Percentiles rank a stretch among this genome's conserved stretches.
Conservation (phyloP, 1,140 invertebrate species). For the Akabosia matsudoensis region DNA sequence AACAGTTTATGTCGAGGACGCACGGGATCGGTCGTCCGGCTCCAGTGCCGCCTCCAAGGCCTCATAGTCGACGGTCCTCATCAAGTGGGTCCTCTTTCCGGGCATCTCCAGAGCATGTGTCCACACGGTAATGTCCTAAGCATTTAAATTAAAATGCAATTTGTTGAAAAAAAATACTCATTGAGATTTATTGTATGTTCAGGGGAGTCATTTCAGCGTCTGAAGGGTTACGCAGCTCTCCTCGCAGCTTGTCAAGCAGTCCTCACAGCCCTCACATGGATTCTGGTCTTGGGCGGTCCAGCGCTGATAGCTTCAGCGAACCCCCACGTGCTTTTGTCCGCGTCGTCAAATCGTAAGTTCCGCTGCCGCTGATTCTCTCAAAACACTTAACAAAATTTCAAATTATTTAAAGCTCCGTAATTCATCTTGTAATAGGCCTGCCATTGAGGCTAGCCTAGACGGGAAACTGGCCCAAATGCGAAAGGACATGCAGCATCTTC, state of each 20-base stretch:
- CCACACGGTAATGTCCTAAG: background rate
- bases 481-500: conserved; percentile 45
- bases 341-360: conserved; percentile 46
- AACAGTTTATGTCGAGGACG: conserved; percentile 2
- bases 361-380: too few relatives aligned
- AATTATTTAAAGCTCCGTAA: too few relatives aligned
- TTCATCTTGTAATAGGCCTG: background rate
- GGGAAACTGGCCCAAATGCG: conserved; percentile 40
- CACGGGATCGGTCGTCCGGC: conserved; percentile 14
- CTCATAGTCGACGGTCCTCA: conserved; percentile 42
- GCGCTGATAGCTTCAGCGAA: conserved; percentile 44
- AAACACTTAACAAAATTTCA: too few relatives aligned
- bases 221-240: conserved; percentile 26
- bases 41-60: conserved; percentile 44
- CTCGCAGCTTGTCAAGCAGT: conserved; percentile 45
- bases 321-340: conserved; percentile 43
- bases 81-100: conserved; percentile 41
- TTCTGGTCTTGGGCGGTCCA: conserved; percentile 41
- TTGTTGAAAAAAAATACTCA: background rate
- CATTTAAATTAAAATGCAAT: background rate
- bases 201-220: background rate
- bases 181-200: background rate
- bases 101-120: conserved; percentile 39
- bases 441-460: conserved; percentile 33
- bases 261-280: conserved; percentile 45